Evolutionary conservation across 2,113 vertebrate species (phyloP).

Genomic region (Ceyx melanurus): DNA sequence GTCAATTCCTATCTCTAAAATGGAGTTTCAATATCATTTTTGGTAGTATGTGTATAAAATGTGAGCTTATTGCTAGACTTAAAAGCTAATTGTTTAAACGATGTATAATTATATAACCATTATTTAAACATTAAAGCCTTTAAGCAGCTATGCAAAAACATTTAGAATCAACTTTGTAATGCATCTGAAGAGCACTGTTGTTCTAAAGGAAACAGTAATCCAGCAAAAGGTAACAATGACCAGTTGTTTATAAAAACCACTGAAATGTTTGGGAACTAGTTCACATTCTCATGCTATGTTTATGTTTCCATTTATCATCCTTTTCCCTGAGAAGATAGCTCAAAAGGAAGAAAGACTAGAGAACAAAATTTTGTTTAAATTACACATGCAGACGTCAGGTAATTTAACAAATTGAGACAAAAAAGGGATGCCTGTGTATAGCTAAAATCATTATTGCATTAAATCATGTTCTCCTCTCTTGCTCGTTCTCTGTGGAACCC

Average conservation of each 20-base stretch:
- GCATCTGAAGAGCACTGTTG: conserved; percentile 64
- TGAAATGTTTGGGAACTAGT: conserved; percentile 81
- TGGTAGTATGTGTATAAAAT: conserved; percentile 21
- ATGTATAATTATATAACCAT: conserved; percentile 58
- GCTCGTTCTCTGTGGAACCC: not conserved
- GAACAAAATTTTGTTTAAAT: conserved; percentile 79
- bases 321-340: conserved; percentile 75
- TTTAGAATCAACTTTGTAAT: conserved; percentile 70
- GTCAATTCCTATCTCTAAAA: not conserved
- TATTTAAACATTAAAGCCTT: conserved; percentile 72
- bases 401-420: conserved; percentile 77
- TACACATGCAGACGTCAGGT: conserved; percentile 75
- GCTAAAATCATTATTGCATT: conserved; percentile 75
- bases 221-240: conserved; percentile 77
- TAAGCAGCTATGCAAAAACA: conserved; percentile 69
- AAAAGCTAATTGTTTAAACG: conserved; percentile 68
- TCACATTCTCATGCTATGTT: conserved; percentile 79
- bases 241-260: conserved; percentile 79
- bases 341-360: conserved; percentile 72
- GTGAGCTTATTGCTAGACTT: conserved; percentile 27
- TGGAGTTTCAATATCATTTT: conserved; percentile 19
- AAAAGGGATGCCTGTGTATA: conserved; percentile 64
- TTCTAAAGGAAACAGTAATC: conserved; percentile 61
- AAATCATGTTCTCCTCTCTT: conserved; percentile 64
- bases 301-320: conserved; percentile 82